A percentile compares a stretch with the other conserved stretches of the same genome.
These are phyloP conservation scores for Stichodactyla mertensii DNA, from an alignment of 64 coral and sea anemone species.

Conservation along the genomic window DNA sequence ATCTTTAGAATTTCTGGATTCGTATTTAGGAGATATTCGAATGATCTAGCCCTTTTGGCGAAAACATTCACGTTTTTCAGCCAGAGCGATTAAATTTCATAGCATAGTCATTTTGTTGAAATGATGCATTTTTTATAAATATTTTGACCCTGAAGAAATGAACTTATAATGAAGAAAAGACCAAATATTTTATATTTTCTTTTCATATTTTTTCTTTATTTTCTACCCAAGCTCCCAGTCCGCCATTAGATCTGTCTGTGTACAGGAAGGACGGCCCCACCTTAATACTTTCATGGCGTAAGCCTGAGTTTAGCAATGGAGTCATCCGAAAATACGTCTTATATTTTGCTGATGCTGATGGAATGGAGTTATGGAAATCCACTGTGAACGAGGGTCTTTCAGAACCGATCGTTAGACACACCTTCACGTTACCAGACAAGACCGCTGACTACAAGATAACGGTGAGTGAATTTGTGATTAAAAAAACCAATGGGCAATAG, in stretches of 20 bases:
- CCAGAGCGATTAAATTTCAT: no score
- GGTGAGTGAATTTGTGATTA: neutral
- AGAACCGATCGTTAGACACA: conserved; percentile 39
- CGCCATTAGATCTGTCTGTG: conserved; percentile 60
- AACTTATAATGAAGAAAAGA: no score
- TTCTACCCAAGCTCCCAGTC: conserved; percentile 44
- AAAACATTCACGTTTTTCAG: no score
- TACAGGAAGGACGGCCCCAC: conserved; percentile 48
- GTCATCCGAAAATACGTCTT: conserved; percentile 72
- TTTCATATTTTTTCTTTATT: neutral
- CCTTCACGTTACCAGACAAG: conserved; percentile 60
- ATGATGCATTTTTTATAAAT: no score
- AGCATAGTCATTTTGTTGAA: no score
- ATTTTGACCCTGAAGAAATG: no score
- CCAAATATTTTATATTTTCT: neutral
- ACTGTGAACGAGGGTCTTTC: neutral
- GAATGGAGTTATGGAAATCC: conserved; percentile 8
- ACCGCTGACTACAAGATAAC: conserved; percentile 69
- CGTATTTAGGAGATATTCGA: no score
- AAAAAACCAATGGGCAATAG: neutral
- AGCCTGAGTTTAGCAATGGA: conserved; percentile 66
- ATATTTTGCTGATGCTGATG: conserved; percentile 35
- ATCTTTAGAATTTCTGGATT: no score
- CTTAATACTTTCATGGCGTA: conserved; percentile 59
- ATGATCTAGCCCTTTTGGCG: no score